Conservation (phyloP, 1,140 invertebrate genomes). For the Varroa destructor region DNA sequence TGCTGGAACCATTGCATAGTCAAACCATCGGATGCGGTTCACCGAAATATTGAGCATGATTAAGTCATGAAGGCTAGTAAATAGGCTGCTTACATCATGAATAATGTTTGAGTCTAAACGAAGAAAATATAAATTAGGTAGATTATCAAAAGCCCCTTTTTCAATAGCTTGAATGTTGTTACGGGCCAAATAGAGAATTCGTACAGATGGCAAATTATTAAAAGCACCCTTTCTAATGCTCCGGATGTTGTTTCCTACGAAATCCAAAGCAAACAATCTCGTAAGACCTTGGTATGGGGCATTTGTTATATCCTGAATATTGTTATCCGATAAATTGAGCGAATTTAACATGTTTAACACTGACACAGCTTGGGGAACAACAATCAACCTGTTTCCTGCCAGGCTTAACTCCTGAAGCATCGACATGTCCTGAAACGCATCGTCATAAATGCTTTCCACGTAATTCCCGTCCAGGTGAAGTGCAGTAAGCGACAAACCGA, state of each 20-base stretch:
- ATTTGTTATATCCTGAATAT: slow-evolving; percentile 57
- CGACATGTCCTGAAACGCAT: slow-evolving; percentile 36
- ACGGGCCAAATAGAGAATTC: slow-evolving; percentile 72
- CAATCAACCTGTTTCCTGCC: slow-evolving; percentile 59
- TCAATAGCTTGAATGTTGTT: slow-evolving; percentile 68
- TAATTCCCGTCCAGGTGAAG: slow-evolving; percentile 68
- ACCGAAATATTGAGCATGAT: slow-evolving; percentile 80
- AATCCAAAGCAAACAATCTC: slow-evolving; percentile 60
- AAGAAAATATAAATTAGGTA: slow-evolving; percentile 65
- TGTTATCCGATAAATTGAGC: slow-evolving; percentile 65
- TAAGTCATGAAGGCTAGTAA: slow-evolving; percentile 63
- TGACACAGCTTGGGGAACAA: slow-evolving; percentile 57
- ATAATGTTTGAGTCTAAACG: slow-evolving; percentile 69
- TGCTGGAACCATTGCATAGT: slow-evolving; percentile 66
- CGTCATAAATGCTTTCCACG: slow-evolving; percentile 35
- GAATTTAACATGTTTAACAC: slow-evolving; percentile 59
- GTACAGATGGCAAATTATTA: slow-evolving; percentile 58
- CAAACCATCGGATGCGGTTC: slow-evolving; percentile 75
- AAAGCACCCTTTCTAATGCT: slow-evolving; percentile 69
- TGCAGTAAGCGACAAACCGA: slow-evolving; percentile 56
- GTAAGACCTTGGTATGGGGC: slow-evolving; percentile 65
- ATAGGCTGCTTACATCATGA: slow-evolving; percentile 66
- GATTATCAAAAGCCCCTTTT: slow-evolving; percentile 62
- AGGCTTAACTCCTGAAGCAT: slow-evolving; percentile 61
- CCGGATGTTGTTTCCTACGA: slow-evolving; percentile 73